Conservation (phyloP, 2,888 invertebrate species). For the Leptopilina drosophilae region DNA sequence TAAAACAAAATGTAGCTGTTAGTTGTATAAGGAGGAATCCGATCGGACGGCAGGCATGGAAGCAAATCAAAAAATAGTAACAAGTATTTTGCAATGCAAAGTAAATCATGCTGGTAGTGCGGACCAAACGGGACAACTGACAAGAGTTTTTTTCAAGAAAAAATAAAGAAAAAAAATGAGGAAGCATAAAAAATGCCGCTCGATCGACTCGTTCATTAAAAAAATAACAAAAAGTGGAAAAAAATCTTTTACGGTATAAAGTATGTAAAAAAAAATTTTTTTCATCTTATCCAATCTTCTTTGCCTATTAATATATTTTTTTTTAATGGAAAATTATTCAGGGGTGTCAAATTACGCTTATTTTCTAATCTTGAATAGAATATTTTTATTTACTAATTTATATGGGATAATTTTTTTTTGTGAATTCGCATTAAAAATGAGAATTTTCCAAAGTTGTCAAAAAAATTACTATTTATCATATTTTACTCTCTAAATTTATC, state of each 20-base stretch:
- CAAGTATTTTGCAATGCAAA: conserved; percentile 69
- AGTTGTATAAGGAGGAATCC: conserved; percentile 62
- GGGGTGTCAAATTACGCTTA: conserved; percentile 37
- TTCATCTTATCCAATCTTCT: conserved; percentile 24
- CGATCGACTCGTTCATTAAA: conserved; percentile 56
- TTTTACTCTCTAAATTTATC: no score
- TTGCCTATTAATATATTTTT: neutral
- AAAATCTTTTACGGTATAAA: conserved; percentile 12
- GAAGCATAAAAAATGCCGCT: conserved; percentile 57
- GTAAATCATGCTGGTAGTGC: conserved; percentile 70
- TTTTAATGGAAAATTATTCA: neutral
- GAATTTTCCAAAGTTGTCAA: neutral
- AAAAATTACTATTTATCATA: neutral
- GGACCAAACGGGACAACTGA: conserved; percentile 75
- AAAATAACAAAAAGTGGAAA: neutral
- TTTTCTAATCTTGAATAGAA: neutral
- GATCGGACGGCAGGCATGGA: conserved; percentile 74
- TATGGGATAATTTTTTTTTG: neutral
- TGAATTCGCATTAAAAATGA: conserved; percentile 13
- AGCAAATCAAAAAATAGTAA: conserved; percentile 68
- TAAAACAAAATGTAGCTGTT: conserved; percentile 36
- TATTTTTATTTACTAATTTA: neutral
- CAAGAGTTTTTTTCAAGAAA: conserved; percentile 56
- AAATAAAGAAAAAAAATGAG: conserved; percentile 49
- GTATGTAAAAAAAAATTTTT: neutral